Evolutionary conservation across 2,797 vertebrate genomes (phyloP).

Genomic region (Tokudaia muenninki): DNA sequence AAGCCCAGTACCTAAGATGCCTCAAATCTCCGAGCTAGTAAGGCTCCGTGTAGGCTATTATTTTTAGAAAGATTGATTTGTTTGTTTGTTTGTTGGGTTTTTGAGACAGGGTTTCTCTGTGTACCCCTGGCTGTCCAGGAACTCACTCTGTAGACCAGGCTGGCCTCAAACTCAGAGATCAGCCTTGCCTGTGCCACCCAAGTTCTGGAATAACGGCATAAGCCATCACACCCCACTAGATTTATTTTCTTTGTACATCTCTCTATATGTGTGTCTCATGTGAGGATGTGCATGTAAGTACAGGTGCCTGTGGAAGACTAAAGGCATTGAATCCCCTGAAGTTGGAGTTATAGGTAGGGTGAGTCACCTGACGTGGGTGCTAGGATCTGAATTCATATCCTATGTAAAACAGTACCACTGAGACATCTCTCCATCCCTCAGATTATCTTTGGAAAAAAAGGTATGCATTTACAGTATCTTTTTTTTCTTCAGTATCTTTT

Average conservation of each 20-base stretch:
- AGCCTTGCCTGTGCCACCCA: no score
- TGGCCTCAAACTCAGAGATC: no score
- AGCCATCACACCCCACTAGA: no score
- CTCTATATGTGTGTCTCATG: background rate
- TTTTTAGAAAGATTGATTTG: background rate
- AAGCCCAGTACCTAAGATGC: background rate
- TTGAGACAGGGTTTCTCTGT: no score
- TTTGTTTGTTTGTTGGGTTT: no score
- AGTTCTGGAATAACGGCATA: no score
- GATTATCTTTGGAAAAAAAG: background rate
- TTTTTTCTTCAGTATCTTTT: constrained; percentile 66
- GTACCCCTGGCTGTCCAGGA: no score
- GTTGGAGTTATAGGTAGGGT: background rate
- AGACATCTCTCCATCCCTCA: background rate
- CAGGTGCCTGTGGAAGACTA: background rate
- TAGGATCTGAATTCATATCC: background rate
- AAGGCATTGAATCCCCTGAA: background rate
- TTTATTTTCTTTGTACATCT: background rate
- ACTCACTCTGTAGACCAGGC: no score
- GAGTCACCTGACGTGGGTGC: background rate
- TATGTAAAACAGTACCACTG: background rate
- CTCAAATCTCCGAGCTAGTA: background rate
- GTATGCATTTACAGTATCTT: constrained; percentile 52
- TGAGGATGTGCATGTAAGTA: background rate
- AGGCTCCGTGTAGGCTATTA: background rate